Evolutionary conservation across 2,113 vertebrate genomes (phyloP), one percentile per base, ranked within the genome.

Genomic region (Gadus macrocephalus): DNA sequence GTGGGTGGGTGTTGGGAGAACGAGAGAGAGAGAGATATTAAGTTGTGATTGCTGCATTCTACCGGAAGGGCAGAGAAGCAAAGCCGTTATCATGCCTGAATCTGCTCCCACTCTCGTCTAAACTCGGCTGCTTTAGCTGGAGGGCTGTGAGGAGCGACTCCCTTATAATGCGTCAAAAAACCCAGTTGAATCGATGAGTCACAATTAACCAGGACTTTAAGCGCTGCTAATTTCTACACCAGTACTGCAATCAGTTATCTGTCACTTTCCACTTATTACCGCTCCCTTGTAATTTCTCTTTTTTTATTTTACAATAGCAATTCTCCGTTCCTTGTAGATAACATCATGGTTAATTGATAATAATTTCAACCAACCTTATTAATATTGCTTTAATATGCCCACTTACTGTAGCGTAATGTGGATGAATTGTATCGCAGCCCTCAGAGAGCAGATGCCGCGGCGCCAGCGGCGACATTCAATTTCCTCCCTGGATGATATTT

Each of bases 111-210:
- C 53, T 76, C 71, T 68, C 19, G 78, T 80, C 59, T 73, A 35
- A 64, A 31, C 68, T 58, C 62, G 76, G 67, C 53, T 72, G 70
- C 59, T 74, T 61, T 68, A 74, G n/a, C 27, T 56, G 19, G 60
- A 66, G 62, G 70, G 71, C 49, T 69, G 17, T 53, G 60, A 0
- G 35, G 15, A 11, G 59, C 56, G 31, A 35, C 64, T 70, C 62
- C 22, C 53, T 70, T 35, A 35, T 35, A 58, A 74, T 67, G 35
- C 42, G 5, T 28, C 14, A 20, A 6, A 76, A 72, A 70, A 16
- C 19, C 58, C n/a, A 60, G 31, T 55, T 60, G 63, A 78, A 75
- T 73, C 38, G 55, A 69, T 70, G 60, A 75, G 20, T 59, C 53
- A 27, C 71, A 60, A 27, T 73, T 67, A 71, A n/a, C 53, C 67